Conservation (phyloP, 2,888 invertebrate genomes). For the Azorinus chamasolen region DNA sequence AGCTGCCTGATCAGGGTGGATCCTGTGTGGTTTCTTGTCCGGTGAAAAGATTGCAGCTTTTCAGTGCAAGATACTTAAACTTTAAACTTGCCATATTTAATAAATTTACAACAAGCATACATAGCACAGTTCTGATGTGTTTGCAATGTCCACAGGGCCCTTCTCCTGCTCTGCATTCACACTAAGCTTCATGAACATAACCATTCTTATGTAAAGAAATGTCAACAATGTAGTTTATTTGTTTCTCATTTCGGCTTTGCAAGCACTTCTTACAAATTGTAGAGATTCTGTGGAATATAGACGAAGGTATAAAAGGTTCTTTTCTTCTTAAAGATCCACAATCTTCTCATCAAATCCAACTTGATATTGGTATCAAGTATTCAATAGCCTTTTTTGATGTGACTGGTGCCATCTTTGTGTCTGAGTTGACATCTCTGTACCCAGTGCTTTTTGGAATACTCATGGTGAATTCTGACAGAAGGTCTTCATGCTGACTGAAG, state of each 20-base stretch:
- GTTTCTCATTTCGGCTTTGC: constrained; percentile 51
- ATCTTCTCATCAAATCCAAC: constrained; percentile 29
- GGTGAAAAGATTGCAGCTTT: constrained; percentile 3
- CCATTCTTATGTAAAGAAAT: constrained; percentile 38
- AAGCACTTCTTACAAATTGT: constrained; percentile 16
- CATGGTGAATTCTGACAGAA: constrained; percentile 37
- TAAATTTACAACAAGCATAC: constrained; percentile 20
- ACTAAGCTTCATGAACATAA: constrained; percentile 51
- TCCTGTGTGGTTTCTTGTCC: constrained; percentile 22
- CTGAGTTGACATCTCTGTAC: constrained; percentile 43
- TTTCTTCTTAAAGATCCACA: constrained; percentile 33
- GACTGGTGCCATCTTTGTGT: constrained; percentile 17
- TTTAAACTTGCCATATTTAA: neutral
- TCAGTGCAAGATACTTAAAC: neutral
- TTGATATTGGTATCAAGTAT: constrained; percentile 20
- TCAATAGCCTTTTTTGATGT: constrained; percentile 1
- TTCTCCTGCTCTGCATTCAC: constrained; percentile 69
- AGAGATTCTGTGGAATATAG: no score
- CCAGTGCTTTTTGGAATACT: constrained; percentile 7
- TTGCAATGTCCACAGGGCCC: constrained; percentile 70
- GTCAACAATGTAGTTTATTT: constrained; percentile 49
- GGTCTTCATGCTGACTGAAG: constrained; percentile 27
- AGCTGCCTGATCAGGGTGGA: no score
- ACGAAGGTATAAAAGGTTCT: constrained; percentile 31
- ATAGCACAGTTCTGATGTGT: constrained; percentile 57